These are phyloP conservation scores for Hippocampus comes DNA, from an alignment of 2,113 vertebrate genomes.

Conservation along the genomic window DNA sequence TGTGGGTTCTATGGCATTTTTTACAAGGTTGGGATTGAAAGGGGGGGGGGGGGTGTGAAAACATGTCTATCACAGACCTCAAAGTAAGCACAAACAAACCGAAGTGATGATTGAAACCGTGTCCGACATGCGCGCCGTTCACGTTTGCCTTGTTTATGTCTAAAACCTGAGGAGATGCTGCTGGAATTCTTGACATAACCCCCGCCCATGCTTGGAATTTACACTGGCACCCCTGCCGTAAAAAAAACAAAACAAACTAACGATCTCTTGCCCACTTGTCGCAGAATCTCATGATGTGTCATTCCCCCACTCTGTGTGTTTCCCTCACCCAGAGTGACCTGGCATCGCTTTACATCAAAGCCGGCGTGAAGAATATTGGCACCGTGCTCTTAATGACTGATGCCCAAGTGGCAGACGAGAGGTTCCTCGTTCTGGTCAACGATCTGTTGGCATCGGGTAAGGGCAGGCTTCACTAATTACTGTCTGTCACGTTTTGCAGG, in stretches of 20 bases:
- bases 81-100: constrained; percentile 73
- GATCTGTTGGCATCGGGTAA: constrained; percentile 92
- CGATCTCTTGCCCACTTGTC: constrained; percentile 2
- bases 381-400: constrained; percentile 90
- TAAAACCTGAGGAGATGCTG: background rate
- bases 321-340: constrained; percentile 63
- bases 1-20: no score
- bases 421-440: constrained; percentile 91
- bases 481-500: constrained; percentile 27
- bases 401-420: constrained; percentile 85
- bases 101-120: background rate
- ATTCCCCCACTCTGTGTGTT: constrained; percentile 12
- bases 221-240: constrained; percentile 7
- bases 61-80: constrained; percentile 82
- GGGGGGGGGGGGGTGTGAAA: no score
- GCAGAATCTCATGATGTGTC: constrained; percentile 26
- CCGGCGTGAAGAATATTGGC: constrained; percentile 84
- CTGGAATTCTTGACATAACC: constrained; percentile 5
- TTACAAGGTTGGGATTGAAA: no score
- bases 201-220: background rate
- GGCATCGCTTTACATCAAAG: constrained; percentile 83
- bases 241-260: background rate
- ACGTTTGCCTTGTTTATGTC: background rate
- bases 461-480: constrained; percentile 25
- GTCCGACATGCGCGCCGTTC: background rate